Conservation (phyloP, 35 echinoderm and acorn worm species). For the Strongylocentrotus purpuratus region DNA sequence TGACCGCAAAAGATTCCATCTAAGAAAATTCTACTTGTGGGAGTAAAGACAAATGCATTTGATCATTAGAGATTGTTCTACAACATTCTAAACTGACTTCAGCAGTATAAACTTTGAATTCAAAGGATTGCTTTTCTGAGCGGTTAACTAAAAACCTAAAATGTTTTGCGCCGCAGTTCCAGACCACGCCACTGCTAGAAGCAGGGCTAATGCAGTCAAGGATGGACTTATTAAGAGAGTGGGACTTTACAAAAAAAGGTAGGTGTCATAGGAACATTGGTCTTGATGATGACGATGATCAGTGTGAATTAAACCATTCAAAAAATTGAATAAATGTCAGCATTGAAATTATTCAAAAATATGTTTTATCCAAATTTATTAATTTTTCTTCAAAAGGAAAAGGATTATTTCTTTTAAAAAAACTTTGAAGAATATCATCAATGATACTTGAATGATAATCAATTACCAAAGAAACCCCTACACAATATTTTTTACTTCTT, state of each 20-base stretch:
- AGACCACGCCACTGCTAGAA: not conserved
- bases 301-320: not conserved
- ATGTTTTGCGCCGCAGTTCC: conserved; percentile 37
- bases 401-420: too few species aligned
- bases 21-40: not conserved
- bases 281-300: not conserved
- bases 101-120: too few species aligned
- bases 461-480: too few species aligned
- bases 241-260: conserved; percentile 27
- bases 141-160: not conserved
- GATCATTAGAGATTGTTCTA: not conserved
- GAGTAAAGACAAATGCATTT: not conserved
- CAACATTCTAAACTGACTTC: not conserved
- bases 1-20: not conserved
- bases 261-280: not conserved
- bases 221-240: not conserved
- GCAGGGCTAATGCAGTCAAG: not conserved
- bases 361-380: too few species aligned
- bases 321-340: too few species aligned
- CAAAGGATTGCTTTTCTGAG: not conserved
- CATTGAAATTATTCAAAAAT: too few species aligned
- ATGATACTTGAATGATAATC: too few species aligned
- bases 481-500: too few species aligned
- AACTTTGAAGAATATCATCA: too few species aligned
- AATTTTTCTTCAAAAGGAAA: too few species aligned